These are phyloP conservation scores for Seira ritae DNA, from an alignment of 2,888 invertebrate species.

Conservation along the genomic window DNA sequence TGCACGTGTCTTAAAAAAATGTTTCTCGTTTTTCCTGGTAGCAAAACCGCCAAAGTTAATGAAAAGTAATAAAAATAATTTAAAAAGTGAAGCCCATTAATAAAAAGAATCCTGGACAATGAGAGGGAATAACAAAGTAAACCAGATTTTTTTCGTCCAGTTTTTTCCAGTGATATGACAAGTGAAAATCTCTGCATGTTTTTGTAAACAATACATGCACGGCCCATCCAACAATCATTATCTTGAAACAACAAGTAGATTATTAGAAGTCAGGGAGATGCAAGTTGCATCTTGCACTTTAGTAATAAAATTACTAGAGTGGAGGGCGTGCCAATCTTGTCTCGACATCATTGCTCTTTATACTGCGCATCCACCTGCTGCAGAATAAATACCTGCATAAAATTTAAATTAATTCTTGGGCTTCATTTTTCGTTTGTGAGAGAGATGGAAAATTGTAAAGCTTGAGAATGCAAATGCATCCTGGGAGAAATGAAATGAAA, in stretches of 20 bases:
- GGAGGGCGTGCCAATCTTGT: slow-evolving; percentile 53
- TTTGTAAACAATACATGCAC: not conserved
- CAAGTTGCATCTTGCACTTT: not conserved
- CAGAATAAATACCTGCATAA: slow-evolving; percentile 1
- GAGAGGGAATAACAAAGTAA: not conserved
- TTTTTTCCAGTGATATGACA: slow-evolving; percentile 10
- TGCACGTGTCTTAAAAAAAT: too few species aligned
- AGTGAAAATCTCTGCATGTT: slow-evolving; percentile 8
- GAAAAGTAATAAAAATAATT: not conserved
- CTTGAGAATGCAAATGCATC: not conserved
- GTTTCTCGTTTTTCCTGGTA: not conserved
- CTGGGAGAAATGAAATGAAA: not conserved
- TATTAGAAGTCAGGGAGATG: slow-evolving; percentile 2
- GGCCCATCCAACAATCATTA: not conserved
- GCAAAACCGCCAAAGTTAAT: slow-evolving; percentile 14
- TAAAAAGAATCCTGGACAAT: not conserved
- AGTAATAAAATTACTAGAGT: slow-evolving; percentile 1
- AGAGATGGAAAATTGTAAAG: not conserved
- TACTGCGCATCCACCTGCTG: not conserved
- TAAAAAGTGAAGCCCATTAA: not conserved
- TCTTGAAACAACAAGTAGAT: not conserved
- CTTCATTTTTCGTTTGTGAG: not conserved
- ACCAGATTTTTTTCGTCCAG: slow-evolving; percentile 14
- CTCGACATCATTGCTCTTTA: slow-evolving; percentile 22
- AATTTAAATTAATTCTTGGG: slow-evolving; percentile 7